Conservation (phyloP, 2,113 vertebrate species). For the Brachionichthys hirsutus region DNA sequence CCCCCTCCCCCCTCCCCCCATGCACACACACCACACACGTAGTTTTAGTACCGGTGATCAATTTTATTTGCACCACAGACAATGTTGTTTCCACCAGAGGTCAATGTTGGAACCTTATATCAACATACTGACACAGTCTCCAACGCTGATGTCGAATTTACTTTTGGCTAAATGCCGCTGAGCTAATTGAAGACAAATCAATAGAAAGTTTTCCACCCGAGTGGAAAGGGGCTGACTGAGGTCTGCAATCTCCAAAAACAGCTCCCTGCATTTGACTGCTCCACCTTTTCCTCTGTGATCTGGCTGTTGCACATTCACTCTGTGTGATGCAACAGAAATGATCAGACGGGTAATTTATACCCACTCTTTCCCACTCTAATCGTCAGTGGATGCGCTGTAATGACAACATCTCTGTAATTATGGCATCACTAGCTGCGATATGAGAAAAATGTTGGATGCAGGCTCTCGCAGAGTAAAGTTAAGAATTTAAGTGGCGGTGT, state of each 20-base stretch:
- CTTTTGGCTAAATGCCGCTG: conserved; percentile 56
- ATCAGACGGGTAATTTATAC: conserved; percentile 51
- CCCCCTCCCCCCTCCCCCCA: not conserved
- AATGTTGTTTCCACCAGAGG: conserved; percentile 45
- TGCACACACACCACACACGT: no score
- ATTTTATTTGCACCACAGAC: conserved; percentile 55
- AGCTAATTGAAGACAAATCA: conserved; percentile 72
- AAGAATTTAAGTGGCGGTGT: conserved; percentile 18
- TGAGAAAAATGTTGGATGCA: conserved; percentile 36
- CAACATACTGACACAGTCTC: conserved; percentile 62
- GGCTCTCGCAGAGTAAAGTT: conserved; percentile 17
- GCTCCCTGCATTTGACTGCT: conserved; percentile 22
- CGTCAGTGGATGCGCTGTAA: conserved; percentile 30
- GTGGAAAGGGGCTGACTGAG: conserved; percentile 11
- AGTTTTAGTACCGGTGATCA: no score
- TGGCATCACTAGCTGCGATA: conserved; percentile 40
- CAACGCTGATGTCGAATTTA: conserved; percentile 62
- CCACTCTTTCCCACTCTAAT: conserved; percentile 52
- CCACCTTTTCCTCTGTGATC: conserved; percentile 27
- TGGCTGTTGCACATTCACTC: conserved; percentile 31
- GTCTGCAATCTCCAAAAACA: conserved; percentile 12
- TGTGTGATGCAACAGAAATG: conserved; percentile 25
- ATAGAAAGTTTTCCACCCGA: conserved; percentile 56
- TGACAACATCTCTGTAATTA: conserved; percentile 57
- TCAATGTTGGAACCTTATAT: conserved; percentile 43